Evolutionary conservation across 53 echinoderm and acorn worm genomes (phyloP).

Genomic region (Astropecten irregularis): DNA sequence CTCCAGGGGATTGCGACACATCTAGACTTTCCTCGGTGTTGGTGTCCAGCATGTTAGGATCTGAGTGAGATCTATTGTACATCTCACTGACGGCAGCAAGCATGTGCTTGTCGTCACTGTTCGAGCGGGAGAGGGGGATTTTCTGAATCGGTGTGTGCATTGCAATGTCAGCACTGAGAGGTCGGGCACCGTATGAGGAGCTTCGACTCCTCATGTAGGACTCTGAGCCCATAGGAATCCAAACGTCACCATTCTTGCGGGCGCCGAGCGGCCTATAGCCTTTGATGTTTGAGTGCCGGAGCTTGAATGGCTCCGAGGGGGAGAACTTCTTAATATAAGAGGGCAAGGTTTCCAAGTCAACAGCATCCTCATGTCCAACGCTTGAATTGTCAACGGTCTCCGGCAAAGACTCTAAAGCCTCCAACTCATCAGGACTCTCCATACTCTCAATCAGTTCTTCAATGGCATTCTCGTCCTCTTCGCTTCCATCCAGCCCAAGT

Average conservation of each 20-base stretch:
- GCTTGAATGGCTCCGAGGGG: slow-evolving; percentile 56
- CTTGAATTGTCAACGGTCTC: slow-evolving; percentile 27
- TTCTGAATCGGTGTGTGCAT: slow-evolving; percentile 62
- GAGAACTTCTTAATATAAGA: slow-evolving; percentile 24
- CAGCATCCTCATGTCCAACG: slow-evolving; percentile 29
- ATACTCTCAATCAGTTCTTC: slow-evolving; percentile 58
- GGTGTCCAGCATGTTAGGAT: slow-evolving; percentile 83
- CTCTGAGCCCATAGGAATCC: slow-evolving; percentile 61
- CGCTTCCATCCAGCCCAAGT: slow-evolving; percentile 64
- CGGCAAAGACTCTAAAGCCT: slow-evolving; percentile 76
- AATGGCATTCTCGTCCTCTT: slow-evolving; percentile 70
- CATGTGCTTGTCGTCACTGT: slow-evolving; percentile 66
- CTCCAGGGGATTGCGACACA: slow-evolving; percentile 55
- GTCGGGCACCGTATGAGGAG: slow-evolving; percentile 42
- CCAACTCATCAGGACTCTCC: slow-evolving; percentile 95
- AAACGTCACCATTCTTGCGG: slow-evolving; percentile 70
- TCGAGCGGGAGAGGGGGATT: slow-evolving; percentile 60
- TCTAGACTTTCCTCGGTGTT: slow-evolving; percentile 41
- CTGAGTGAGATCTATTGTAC: slow-evolving; percentile 65
- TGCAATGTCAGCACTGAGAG: slow-evolving; percentile 65
- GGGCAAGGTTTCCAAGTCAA: slow-evolving; percentile 45
- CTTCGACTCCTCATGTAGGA: slow-evolving; percentile 28
- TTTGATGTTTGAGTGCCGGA: slow-evolving; percentile 67
- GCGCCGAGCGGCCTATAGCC: slow-evolving; percentile 66
- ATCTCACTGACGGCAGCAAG: slow-evolving; percentile 62